phyloP scores from a whole-genome alignment of 2,888 invertebrate species.

The Hyposoter dolosus region DNA sequence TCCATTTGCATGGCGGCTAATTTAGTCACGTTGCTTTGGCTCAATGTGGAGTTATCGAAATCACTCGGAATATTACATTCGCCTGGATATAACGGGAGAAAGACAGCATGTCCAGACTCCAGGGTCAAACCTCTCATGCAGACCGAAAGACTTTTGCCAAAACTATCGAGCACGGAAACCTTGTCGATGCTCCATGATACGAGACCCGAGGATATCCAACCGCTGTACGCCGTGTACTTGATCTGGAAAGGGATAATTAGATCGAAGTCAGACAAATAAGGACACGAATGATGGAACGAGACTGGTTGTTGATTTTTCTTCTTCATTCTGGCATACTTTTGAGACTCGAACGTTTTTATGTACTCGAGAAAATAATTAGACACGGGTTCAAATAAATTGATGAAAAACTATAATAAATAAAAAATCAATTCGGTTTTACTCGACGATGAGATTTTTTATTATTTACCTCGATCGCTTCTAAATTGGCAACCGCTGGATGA shows the following conservation, averaged over 20 bases:
- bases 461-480: slow-evolving; percentile 82
- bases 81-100: slow-evolving; percentile 91
- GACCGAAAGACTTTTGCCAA: slow-evolving; percentile 92
- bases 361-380: neutral
- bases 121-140: slow-evolving; percentile 92
- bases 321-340: slow-evolving; percentile 9
- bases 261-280: slow-evolving; percentile 36
- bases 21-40: slow-evolving; percentile 62
- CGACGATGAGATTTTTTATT: neutral
- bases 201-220: slow-evolving; percentile 95
- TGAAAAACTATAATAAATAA: neutral
- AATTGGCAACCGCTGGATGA: slow-evolving; percentile 93
- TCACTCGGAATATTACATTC: slow-evolving; percentile 90
- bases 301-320: slow-evolving; percentile 7
- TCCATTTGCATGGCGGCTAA: slow-evolving; percentile 61
- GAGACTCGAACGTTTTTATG: neutral
- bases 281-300: neutral
- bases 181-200: slow-evolving; percentile 93
- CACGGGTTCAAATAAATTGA: neutral
- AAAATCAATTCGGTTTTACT: neutral
- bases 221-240: slow-evolving; percentile 94
- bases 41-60: slow-evolving; percentile 72
- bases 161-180: slow-evolving; percentile 93
- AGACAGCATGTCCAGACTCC: slow-evolving; percentile 90
- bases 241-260: slow-evolving; percentile 89